phyloP scores from a whole-genome alignment of 2,888 invertebrate genomes.

The Eupithecia pulchellata region DNA sequence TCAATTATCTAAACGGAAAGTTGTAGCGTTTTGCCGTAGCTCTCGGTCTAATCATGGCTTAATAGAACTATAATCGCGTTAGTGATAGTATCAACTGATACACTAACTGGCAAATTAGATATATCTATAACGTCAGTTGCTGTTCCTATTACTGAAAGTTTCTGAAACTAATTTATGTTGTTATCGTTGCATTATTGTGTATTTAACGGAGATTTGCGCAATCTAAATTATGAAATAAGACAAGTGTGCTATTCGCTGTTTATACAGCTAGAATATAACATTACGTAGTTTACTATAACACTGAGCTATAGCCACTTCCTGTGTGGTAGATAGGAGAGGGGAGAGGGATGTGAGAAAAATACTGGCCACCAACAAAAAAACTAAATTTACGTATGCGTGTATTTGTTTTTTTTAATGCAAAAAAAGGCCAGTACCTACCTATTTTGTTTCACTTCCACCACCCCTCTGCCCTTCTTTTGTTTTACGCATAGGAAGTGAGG shows the following conservation, averaged over 20 bases:
- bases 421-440: background rate
- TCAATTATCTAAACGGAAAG: background rate
- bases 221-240: background rate
- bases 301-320: background rate
- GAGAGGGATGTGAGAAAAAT: too few species aligned
- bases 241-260: background rate
- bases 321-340: too few species aligned
- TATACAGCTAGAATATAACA: background rate
- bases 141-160: slow-evolving; percentile 11
- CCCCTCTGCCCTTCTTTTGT: background rate
- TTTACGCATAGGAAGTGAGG: background rate
- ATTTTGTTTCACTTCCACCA: background rate
- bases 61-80: slow-evolving; percentile 42
- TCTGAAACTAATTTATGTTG: slow-evolving; percentile 17
- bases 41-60: slow-evolving; percentile 46
- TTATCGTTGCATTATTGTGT: slow-evolving; percentile 14
- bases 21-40: slow-evolving; percentile 24
- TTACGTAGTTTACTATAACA: background rate
- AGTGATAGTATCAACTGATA: slow-evolving; percentile 24
- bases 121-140: slow-evolving; percentile 22
- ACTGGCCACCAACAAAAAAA: too few species aligned
- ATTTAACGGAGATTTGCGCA: slow-evolving; percentile 20
- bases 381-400: background rate
- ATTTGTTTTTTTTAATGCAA: background rate
- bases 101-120: slow-evolving; percentile 26